Evolutionary conservation across 2,113 vertebrate genomes (phyloP).

Genomic region (Diadophis punctatus): DNA sequence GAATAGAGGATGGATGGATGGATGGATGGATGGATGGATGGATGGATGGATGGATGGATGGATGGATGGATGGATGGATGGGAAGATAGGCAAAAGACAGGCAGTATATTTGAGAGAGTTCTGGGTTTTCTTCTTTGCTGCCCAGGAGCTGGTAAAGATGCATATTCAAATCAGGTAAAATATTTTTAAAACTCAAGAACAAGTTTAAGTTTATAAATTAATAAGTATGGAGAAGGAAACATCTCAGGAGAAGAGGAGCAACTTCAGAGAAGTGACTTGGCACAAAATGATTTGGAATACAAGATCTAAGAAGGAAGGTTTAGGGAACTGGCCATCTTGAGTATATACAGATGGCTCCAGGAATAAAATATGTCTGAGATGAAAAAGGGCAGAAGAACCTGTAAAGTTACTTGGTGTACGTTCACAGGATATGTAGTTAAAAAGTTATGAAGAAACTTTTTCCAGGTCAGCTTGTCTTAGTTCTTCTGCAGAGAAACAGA

Average conservation of each 20-base stretch:
- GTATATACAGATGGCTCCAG: neutral
- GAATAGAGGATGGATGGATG: neutral
- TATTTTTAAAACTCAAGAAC: neutral
- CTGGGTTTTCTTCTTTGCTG: neutral
- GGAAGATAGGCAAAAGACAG: too few species aligned
- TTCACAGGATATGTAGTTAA: neutral
- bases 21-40: neutral
- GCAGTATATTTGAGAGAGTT: neutral
- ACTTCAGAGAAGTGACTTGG: slow-evolving; percentile 1
- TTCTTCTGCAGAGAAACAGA: neutral
- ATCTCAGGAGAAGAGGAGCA: neutral
- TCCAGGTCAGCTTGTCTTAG: neutral
- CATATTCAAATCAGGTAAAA: neutral
- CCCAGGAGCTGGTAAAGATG: neutral
- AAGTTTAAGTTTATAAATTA: neutral
- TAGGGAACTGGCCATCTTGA: neutral
- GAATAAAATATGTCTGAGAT: neutral
- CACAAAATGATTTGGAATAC: slow-evolving; percentile 17
- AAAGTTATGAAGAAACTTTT: neutral
- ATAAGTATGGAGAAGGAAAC: neutral
- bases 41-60: neutral
- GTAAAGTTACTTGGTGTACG: neutral
- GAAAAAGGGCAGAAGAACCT: neutral
- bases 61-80: too few species aligned
- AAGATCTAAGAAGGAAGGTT: slow-evolving; percentile 10